Evolutionary conservation across 2,797 vertebrate genomes (phyloP), one percentile per base, ranked within the genome.

Genomic region (Enteromius treurensis): DNA sequence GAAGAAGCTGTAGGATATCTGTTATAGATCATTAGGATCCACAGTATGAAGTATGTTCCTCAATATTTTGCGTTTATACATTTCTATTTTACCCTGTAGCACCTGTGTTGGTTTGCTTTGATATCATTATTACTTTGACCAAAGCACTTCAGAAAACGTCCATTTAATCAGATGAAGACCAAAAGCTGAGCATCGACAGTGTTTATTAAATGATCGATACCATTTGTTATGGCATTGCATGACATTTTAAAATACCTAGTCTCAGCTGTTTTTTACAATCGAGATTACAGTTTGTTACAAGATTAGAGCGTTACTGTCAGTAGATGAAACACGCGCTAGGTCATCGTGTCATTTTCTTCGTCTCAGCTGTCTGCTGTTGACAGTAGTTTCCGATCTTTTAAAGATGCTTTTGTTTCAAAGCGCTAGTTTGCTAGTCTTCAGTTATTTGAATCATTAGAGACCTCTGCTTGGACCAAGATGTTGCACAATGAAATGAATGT

Each of bases 401-500:
- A 76, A 14, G 74, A 60, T 29, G n/a, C n/a, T 29, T 62, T 3
- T 45, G 37, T 77, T 67, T 79, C 32, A 55, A 79, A 67, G 21
- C n/a, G 53, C 13, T 23, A 2, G 60, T 51, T 60, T 37, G 9
- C 13, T 17, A 34, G 23, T 37, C 40, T 64, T 34, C 9, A 26
- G 32, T 29, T 55, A 23, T 77, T 82, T 45, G 21, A 65, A 40
- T 67, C 62, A 13, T 76, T 32, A 53, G 17, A 49, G 71, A 53
- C n/a, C 67, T 65, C 42, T 55, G 70, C 53, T 26, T 55, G 73
- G 81, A 82, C 60, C 71, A 82, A 77, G 71, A 76, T 9, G 49
- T 55, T 82, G 73, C 80, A 77, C 73, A 77, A 77, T 58, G 81
- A 55, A 76, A 82, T 67, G 60, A 84, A 80, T 82, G 67, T 87